A percentile compares a stretch with the other conserved stretches of the same genome.
Conservation (phyloP, 1,140 invertebrate genomes). For the Hylyphantes graminicola region DNA sequence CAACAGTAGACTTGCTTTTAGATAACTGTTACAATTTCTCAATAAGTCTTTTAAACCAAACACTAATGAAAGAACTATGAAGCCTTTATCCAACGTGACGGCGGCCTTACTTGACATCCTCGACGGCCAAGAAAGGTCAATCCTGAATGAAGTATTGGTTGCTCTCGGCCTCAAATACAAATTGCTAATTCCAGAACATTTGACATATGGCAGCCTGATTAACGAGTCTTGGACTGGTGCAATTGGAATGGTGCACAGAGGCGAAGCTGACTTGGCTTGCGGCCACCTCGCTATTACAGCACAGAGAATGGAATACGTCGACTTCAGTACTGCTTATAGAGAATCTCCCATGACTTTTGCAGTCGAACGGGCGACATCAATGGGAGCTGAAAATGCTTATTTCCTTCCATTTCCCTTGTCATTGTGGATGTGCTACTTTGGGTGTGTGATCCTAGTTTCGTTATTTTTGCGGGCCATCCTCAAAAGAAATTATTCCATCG, state of each 20-base stretch:
- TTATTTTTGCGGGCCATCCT: not conserved
- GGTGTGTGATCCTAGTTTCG: not conserved
- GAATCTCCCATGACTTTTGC: constrained; percentile 16
- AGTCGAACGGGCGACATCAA: not conserved
- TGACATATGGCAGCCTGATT: no score
- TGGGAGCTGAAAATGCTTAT: not conserved
- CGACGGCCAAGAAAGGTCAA: no score
- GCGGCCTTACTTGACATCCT: no score
- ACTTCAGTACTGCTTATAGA: constrained; percentile 26
- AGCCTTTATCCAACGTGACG: no score
- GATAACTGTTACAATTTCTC: no score
- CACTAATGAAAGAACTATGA: no score
- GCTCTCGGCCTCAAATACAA: no score
- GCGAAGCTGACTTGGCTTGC: constrained; percentile 24
- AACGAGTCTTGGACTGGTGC: constrained; percentile 22
- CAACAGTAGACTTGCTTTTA: no score
- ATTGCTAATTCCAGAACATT: no score
- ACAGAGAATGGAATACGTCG: not conserved
- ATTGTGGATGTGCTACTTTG: constrained; percentile 2
- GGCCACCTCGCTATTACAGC: constrained; percentile 13
- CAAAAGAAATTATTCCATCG: not conserved
- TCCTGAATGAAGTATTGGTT: no score
- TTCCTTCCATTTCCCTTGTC: constrained; percentile 18
- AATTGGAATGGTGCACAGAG: constrained; percentile 28
- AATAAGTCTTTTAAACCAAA: no score